Percentiles rank a stretch among this genome's conserved stretches.
Evolutionary conservation across 2,888 invertebrate species (phyloP).

Genomic region (Monoplex corrugatus): DNA sequence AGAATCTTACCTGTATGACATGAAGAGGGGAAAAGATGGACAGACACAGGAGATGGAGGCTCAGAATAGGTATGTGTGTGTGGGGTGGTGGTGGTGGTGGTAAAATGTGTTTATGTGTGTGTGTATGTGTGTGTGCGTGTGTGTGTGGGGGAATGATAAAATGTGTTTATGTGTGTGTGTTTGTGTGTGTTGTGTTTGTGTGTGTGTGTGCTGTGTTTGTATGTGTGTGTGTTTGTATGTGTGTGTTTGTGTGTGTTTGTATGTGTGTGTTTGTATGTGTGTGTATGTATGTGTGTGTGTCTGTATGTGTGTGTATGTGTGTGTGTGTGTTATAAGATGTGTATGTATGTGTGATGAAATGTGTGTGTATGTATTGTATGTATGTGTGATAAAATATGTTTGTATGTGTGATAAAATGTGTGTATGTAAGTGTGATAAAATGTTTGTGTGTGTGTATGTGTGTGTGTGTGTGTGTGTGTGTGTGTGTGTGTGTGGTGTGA

Average conservation of each 20-base stretch:
- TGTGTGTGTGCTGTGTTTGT: neutral
- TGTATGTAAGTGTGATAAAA: no score
- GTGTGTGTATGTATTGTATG: neutral
- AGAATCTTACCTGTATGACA: constrained; percentile 62
- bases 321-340: neutral
- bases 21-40: constrained; percentile 61
- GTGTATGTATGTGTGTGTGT: neutral
- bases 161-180: neutral
- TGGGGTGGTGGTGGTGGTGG: neutral
- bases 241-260: neutral
- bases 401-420: no score
- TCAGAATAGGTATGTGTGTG: constrained; percentile 60
- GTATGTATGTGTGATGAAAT: neutral
- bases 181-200: neutral
- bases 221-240: neutral
- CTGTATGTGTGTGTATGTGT: neutral
- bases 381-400: neutral
- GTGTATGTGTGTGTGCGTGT: neutral
- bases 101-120: neutral
- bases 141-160: neutral
- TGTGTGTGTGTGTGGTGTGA: neutral
- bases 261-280: neutral
- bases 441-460: no score
- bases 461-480: neutral
- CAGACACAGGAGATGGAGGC: constrained; percentile 78